Conservation (phyloP, 2,797 vertebrate species). For the Coranthus polyacanthus region DNA sequence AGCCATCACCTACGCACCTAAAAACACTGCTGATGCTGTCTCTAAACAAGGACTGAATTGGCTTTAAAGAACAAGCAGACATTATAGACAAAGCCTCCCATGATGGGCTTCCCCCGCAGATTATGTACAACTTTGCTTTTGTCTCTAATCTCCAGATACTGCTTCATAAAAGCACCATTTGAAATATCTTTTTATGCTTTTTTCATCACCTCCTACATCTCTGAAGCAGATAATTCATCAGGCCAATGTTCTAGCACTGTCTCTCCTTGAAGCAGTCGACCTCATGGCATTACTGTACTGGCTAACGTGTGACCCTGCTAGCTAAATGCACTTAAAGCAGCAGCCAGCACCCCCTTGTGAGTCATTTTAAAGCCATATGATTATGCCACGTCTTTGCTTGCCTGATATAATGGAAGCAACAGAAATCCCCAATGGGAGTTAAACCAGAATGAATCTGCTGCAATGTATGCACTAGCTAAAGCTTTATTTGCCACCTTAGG, state of each 20-base stretch:
- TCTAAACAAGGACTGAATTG: constrained; percentile 5
- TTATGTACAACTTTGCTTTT: constrained; percentile 41
- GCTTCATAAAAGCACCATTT: constrained; percentile 30
- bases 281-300: not conserved
- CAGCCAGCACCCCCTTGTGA: constrained; percentile 1
- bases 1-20: constrained; percentile 19
- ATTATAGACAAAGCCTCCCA: constrained; percentile 32
- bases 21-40: constrained; percentile 13
- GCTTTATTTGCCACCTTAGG: constrained; percentile 56
- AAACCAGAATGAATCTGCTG: constrained; percentile 30
- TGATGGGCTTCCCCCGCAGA: constrained; percentile 24
- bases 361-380: constrained; percentile 23
- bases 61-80: constrained; percentile 30
- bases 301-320: not conserved
- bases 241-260: not conserved
- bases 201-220: constrained; percentile 14
- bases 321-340: constrained; percentile 3
- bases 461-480: constrained; percentile 32
- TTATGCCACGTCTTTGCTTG: constrained; percentile 21
- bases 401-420: constrained; percentile 36
- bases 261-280: constrained; percentile 9
- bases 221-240: constrained; percentile 18
- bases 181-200: constrained; percentile 24
- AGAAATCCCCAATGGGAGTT: constrained; percentile 33
- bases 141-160: constrained; percentile 38